A percentile compares a stretch with the other conserved stretches of the same genome.
Conservation (phyloP, 2,797 vertebrate genomes). For the Siniperca obscura region DNA sequence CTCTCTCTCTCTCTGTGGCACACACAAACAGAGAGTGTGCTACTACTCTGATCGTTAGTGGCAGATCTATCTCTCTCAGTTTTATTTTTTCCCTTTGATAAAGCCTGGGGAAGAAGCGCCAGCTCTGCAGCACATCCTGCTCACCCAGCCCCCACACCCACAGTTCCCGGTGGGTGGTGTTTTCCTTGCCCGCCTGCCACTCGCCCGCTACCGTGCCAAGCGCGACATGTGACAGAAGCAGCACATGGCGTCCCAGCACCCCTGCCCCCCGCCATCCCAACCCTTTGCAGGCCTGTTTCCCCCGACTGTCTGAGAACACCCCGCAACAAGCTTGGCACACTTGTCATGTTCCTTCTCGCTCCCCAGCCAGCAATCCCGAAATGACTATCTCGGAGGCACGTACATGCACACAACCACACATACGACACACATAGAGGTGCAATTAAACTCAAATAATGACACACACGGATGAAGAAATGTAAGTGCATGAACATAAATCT, state of each 20-base stretch:
- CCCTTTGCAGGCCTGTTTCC: conserved; percentile 51
- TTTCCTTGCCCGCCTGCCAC: conserved; percentile 75
- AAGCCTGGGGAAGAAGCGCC: conserved; percentile 73
- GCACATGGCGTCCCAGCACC: conserved; percentile 75
- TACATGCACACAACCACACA: conserved; percentile 19
- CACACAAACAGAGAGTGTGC: conserved; percentile 27
- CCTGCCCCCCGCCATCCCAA: conserved; percentile 26
- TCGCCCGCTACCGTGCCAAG: conserved; percentile 71
- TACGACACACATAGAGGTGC: conserved; percentile 11
- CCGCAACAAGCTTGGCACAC: conserved; percentile 60
- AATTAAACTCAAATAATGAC: conserved; percentile 51
- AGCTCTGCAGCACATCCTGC: conserved; percentile 58
- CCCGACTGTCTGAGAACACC: conserved; percentile 62
- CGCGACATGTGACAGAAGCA: conserved; percentile 82
- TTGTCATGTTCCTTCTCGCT: conserved; percentile 68
- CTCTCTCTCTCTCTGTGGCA: conserved; percentile 4
- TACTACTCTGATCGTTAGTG: conserved; percentile 76
- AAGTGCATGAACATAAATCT: conserved; percentile 21
- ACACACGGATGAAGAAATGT: conserved; percentile 18
- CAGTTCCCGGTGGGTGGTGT: conserved; percentile 80
- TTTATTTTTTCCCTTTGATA: conserved; percentile 75
- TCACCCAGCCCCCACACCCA: conserved; percentile 68
- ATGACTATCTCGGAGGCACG: conserved; percentile 54
- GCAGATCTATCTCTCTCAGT: conserved; percentile 78
- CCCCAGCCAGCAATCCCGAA: conserved; percentile 49